A percentile compares a stretch with the other conserved stretches of the same genome.
These are phyloP conservation scores for Heliconius cydno DNA, from an alignment of 2,888 invertebrate genomes.

Conservation along the genomic window DNA sequence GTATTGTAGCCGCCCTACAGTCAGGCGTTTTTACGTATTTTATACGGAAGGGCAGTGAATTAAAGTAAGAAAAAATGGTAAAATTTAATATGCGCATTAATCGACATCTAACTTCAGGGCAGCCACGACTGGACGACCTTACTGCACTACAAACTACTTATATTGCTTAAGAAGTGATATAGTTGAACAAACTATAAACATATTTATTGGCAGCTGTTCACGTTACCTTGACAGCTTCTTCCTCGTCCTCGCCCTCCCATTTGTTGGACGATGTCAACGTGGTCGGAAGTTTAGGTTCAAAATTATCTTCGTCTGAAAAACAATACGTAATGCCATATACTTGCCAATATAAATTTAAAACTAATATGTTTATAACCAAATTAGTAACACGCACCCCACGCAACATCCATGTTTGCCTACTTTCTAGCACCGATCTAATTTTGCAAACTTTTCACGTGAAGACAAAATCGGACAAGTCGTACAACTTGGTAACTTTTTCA, in stretches of 20 bases:
- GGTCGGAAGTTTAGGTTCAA: constrained; percentile 86
- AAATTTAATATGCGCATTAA: background rate
- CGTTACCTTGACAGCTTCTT: constrained; percentile 91
- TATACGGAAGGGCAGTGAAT: background rate
- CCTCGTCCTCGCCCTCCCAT: constrained; percentile 96
- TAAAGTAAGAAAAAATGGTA: background rate
- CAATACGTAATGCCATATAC: constrained; percentile 59
- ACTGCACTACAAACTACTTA: constrained; percentile 47
- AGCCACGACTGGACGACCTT: background rate
- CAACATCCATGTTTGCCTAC: constrained; percentile 85
- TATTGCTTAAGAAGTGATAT: constrained; percentile 30
- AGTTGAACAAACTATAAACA: constrained; percentile 22
- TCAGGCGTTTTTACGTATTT: background rate
- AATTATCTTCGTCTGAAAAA: constrained; percentile 88
- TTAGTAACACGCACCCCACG: constrained; percentile 85
- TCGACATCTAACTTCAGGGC: background rate
- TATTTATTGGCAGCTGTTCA: constrained; percentile 63
- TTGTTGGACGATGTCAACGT: constrained; percentile 85
- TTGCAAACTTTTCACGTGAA: constrained; percentile 75
- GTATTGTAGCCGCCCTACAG: background rate
- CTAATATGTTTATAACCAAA: constrained; percentile 43
- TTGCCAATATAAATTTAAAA: constrained; percentile 43
- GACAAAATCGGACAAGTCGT: constrained; percentile 73
- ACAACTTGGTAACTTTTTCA: constrained; percentile 74
- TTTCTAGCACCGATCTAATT: constrained; percentile 74